Evolutionary conservation across 2,797 vertebrate genomes (phyloP).

Genomic region (Anniella stebbinsi): DNA sequence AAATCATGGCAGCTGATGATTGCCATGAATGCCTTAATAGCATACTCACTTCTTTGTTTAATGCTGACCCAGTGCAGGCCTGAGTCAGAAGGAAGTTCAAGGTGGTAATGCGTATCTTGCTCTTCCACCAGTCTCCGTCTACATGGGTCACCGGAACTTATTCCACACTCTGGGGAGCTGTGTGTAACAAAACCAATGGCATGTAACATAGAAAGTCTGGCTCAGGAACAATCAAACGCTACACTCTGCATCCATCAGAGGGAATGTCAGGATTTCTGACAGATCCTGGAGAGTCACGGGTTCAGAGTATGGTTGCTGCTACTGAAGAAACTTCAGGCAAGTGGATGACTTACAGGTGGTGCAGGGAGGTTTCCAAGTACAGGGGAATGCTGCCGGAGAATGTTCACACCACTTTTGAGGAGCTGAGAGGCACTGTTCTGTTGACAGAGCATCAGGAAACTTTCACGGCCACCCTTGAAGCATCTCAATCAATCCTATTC

Average conservation of each 20-base stretch:
- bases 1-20: not conserved
- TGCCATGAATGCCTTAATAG: not conserved
- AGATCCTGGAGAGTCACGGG: not conserved
- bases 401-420: not conserved
- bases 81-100: slow-evolving; percentile 7
- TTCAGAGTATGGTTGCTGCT: not conserved
- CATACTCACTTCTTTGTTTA: not conserved
- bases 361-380: not conserved
- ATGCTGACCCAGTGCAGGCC: not conserved
- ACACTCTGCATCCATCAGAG: not conserved
- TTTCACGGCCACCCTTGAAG: too few relatives aligned
- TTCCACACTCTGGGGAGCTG: not conserved
- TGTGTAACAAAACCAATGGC: not conserved
- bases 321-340: not conserved
- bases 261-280: not conserved
- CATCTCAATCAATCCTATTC: not conserved
- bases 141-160: not conserved
- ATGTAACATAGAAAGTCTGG: not conserved
- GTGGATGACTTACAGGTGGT: not conserved
- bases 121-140: not conserved
- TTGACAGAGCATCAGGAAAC: not conserved
- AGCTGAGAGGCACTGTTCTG: too few relatives aligned
- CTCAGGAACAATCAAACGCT: not conserved
- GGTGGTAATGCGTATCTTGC: not conserved
- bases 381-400: not conserved